phyloP scores from a whole-genome alignment of 2,888 invertebrate species.

The Caenorhabditis sulstoni region DNA sequence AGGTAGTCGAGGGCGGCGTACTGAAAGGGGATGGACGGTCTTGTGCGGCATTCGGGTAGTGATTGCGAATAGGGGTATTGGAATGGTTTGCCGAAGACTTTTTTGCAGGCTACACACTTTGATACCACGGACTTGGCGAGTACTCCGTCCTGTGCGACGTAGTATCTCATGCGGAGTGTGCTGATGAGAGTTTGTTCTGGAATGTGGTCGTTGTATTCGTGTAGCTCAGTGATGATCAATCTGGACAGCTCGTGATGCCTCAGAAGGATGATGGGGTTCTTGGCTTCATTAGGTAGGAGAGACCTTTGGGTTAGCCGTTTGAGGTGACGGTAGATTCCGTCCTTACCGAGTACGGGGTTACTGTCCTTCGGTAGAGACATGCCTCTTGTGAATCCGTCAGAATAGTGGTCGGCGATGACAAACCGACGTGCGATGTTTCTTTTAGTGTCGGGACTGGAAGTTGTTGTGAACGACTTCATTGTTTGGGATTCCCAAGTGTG shows the following conservation, averaged over 20 bases:
- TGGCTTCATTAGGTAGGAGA: neutral
- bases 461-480: no score
- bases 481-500: neutral
- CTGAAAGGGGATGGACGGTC: slow-evolving; percentile 73
- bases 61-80: slow-evolving; percentile 9
- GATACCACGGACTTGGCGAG: neutral
- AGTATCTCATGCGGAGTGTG: neutral
- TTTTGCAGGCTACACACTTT: neutral
- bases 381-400: neutral
- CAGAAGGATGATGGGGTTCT: slow-evolving; percentile 76
- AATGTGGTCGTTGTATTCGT: neutral
- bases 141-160: neutral
- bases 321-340: neutral
- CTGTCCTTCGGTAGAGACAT: neutral
- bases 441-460: no score
- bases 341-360: neutral
- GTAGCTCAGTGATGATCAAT: neutral
- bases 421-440: neutral
- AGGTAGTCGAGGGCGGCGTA: slow-evolving; percentile 80
- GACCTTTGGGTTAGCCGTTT: neutral
- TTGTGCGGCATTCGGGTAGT: slow-evolving; percentile 75
- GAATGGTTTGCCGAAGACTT: neutral
- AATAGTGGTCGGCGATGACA: neutral
- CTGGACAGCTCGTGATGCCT: slow-evolving; percentile 25
- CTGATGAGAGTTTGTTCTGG: neutral